phyloP scores from a whole-genome alignment of 1,140 invertebrate genomes.

The Araneus ventricosus region DNA sequence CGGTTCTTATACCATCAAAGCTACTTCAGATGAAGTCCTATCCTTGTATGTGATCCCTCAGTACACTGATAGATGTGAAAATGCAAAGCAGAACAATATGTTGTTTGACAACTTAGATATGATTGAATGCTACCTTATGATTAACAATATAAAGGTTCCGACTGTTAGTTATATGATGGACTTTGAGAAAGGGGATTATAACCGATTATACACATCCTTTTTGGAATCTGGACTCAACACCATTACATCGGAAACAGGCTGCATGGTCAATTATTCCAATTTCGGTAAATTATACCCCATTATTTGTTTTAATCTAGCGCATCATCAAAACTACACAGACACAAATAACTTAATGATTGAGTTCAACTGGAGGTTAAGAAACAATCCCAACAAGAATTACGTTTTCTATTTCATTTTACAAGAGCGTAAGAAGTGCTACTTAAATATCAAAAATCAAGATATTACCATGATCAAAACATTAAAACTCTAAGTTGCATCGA shows the following conservation, averaged over 20 bases:
- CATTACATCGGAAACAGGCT: background rate
- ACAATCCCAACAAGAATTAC: slow-evolving; percentile 14
- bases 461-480: slow-evolving; percentile 47
- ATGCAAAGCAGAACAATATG: background rate
- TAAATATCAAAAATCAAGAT: slow-evolving; percentile 32
- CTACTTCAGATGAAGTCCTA: slow-evolving; percentile 54
- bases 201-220: background rate
- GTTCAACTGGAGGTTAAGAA: slow-evolving; percentile 23
- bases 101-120: slow-evolving; percentile 58
- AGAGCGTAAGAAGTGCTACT: background rate
- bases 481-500: background rate
- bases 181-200: slow-evolving; percentile 21
- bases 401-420: slow-evolving; percentile 28
- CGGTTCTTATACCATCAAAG: slow-evolving; percentile 2
- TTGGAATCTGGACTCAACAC: slow-evolving; percentile 20
- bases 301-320: slow-evolving; percentile 13
- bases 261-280: background rate
- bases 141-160: slow-evolving; percentile 47
- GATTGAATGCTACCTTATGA: slow-evolving; percentile 25
- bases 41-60: slow-evolving; percentile 15
- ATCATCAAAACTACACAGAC: slow-evolving; percentile 30
- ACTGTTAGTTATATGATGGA: slow-evolving; percentile 56
- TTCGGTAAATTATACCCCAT: slow-evolving; percentile 9
- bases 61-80: slow-evolving; percentile 40
- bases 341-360: slow-evolving; percentile 25